Evolutionary conservation across 2,113 vertebrate genomes (phyloP).

Genomic region (Spheniscus mendiculus): DNA sequence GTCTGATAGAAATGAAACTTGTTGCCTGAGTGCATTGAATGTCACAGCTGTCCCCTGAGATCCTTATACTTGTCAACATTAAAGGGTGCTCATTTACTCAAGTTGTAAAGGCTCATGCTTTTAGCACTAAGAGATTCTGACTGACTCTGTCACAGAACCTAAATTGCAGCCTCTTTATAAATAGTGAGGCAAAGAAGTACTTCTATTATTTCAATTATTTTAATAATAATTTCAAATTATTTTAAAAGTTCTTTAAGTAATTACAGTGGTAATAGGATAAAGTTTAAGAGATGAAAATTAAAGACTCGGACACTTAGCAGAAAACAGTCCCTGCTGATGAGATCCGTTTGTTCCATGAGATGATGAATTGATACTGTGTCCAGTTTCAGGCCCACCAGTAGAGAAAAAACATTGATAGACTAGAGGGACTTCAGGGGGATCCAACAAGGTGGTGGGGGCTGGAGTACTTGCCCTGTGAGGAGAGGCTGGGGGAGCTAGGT

Average conservation of each 20-base stretch:
- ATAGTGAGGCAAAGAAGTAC: not conserved
- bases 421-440: not conserved
- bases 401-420: not conserved
- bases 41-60: not conserved
- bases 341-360: not conserved
- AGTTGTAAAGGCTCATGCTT: not conserved
- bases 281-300: not conserved
- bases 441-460: not conserved
- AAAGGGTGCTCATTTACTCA: not conserved
- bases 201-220: not conserved
- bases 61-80: not conserved
- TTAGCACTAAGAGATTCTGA: not conserved
- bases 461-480: not conserved
- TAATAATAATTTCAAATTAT: not conserved
- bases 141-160: not conserved
- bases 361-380: accelerated
- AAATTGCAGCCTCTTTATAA: not conserved
- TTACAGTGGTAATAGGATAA: not conserved
- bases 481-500: not conserved
- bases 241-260: not conserved
- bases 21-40: not conserved
- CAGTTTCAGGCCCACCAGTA: not conserved
- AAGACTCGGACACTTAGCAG: not conserved
- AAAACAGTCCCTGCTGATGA: not conserved
- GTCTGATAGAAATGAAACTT: not conserved